phyloP scores from a whole-genome alignment of 1,140 invertebrate species.

The Planococcus citri region DNA sequence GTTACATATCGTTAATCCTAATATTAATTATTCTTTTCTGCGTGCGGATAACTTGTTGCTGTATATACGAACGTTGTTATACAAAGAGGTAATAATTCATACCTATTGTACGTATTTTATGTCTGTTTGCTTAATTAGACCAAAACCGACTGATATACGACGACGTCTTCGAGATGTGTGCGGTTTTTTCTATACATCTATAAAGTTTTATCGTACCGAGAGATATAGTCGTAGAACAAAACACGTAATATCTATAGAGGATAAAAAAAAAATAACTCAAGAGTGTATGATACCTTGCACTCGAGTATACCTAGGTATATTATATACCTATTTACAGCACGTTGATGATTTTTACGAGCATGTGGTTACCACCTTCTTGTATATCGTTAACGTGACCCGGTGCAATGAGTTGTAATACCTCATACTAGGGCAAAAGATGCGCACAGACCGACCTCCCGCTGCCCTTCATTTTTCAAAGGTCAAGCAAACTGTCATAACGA shows the following conservation, averaged over 20 bases:
- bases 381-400: neutral
- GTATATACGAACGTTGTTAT: neutral
- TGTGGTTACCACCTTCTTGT: neutral
- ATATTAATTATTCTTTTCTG: conserved; percentile 8
- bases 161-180: neutral
- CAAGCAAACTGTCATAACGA: neutral
- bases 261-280: too few relatives aligned
- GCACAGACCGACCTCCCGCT: neutral
- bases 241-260: too few relatives aligned
- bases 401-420: neutral
- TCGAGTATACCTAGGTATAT: too few relatives aligned
- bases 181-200: neutral
- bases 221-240: too few relatives aligned
- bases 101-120: neutral
- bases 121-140: conserved; percentile 3
- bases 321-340: too few relatives aligned
- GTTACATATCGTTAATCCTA: neutral
- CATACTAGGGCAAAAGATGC: neutral
- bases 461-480: neutral
- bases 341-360: neutral
- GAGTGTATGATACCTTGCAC: too few relatives aligned
- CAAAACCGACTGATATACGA: neutral
- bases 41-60: neutral
- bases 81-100: conserved; percentile 7
- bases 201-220: too few relatives aligned